These are phyloP conservation scores for Gadus macrocephalus DNA, from an alignment of 2,113 vertebrate species.

Conservation along the genomic window DNA sequence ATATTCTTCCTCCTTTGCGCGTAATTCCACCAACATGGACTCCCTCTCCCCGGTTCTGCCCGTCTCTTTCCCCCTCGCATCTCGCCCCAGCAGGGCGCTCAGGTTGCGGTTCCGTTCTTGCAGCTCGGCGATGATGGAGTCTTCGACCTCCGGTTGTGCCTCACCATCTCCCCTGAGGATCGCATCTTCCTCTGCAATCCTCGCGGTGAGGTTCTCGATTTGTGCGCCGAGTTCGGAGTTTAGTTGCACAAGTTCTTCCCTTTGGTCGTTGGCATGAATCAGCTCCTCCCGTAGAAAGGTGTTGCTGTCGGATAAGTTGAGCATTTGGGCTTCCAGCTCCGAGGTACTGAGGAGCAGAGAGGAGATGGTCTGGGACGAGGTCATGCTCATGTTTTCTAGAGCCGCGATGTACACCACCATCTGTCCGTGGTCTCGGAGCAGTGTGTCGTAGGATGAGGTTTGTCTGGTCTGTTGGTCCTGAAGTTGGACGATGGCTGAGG, in stretches of 20 bases:
- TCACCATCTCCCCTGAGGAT: not conserved
- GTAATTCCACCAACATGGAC: not conserved
- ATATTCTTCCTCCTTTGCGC: conserved; percentile 2
- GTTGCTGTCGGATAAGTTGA: not conserved
- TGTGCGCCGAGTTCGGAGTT: conserved; percentile 8
- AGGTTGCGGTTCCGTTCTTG: conserved; percentile 22
- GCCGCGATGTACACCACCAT: not conserved
- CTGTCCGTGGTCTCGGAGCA: conserved; percentile 2
- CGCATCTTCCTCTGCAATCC: not conserved
- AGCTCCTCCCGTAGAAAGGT: conserved; percentile 19
- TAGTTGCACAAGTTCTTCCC: conserved; percentile 2
- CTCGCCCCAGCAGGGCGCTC: not conserved
- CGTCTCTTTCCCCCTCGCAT: not conserved
- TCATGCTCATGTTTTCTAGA: conserved; percentile 9
- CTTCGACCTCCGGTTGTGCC: not conserved
- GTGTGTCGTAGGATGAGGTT: conserved; percentile 5
- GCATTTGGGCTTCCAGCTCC: conserved; percentile 9
- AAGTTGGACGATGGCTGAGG: not conserved
- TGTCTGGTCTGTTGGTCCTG: conserved; percentile 18
- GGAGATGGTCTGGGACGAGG: conserved; percentile 17
- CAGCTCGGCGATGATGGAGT: not conserved
- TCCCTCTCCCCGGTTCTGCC: not conserved
- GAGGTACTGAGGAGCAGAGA: not conserved
- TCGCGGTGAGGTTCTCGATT: conserved; percentile 17
- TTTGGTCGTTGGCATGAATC: not conserved